phyloP scores from a whole-genome alignment of 2,797 vertebrate species.

The Eulemur rubriventer region DNA sequence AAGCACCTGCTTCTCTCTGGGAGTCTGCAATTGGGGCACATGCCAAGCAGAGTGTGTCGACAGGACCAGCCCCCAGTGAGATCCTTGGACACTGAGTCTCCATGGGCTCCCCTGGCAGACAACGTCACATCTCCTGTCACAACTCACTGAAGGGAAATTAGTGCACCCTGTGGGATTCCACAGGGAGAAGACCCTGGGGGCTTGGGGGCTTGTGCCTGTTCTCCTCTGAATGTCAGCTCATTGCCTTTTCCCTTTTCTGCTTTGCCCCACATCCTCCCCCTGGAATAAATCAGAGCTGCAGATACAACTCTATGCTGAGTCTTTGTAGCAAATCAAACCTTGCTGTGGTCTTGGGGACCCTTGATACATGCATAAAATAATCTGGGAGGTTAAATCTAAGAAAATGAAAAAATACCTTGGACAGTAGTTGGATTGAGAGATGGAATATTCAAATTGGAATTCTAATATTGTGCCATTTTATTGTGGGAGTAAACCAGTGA shows the following conservation, averaged over 20 bases:
- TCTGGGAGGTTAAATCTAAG: neutral
- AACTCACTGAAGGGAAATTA: neutral
- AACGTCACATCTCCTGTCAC: too few species aligned
- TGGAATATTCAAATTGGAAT: neutral
- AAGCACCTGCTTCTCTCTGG: too few species aligned
- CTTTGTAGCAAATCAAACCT: too few species aligned
- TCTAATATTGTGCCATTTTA: neutral
- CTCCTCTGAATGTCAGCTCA: neutral
- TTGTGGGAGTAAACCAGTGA: too few species aligned
- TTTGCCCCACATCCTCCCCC: accelerated
- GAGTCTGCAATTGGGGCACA: accelerated
- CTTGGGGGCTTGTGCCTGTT: accelerated
- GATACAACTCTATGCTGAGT: accelerated
- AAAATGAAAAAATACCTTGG: neutral
- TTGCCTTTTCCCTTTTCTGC: neutral
- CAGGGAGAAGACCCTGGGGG: neutral
- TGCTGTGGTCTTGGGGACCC: neutral
- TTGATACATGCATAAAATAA: neutral
- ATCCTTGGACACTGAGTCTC: neutral
- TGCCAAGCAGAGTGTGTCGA: neutral
- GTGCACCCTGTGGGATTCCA: neutral
- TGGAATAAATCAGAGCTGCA: neutral
- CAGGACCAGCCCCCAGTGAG: accelerated
- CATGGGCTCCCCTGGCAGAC: neutral
- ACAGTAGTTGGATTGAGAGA: neutral